Evolutionary conservation across 2,888 invertebrate genomes (phyloP).

Genomic region (Caenorhabditis auriculariae): DNA sequence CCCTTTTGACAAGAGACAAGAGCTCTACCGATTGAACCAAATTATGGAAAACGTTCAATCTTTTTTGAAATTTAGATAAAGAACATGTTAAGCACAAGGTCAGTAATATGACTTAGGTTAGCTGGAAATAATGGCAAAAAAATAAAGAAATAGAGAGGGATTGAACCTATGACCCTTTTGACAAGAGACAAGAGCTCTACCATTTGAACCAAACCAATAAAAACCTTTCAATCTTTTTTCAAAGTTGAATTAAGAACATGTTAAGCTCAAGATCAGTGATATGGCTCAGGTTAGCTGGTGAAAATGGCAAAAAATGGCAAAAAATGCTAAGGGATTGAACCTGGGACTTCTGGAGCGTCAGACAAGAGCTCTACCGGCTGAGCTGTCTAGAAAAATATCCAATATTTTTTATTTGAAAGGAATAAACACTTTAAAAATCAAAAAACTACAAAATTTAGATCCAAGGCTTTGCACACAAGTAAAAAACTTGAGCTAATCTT

Average conservation of each 20-base stretch:
- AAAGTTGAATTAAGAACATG: constrained; percentile 23
- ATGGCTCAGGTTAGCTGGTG: constrained; percentile 26
- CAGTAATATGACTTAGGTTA: constrained; percentile 1
- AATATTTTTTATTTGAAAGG: constrained; percentile 3
- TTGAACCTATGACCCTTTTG: too few relatives aligned
- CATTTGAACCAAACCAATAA: too few relatives aligned
- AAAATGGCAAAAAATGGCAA: neutral
- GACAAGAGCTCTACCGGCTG: too few relatives aligned
- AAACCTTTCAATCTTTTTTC: too few relatives aligned
- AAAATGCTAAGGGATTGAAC: neutral
- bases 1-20: neutral
- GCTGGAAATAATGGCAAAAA: neutral
- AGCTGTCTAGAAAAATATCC: constrained; percentile 3
- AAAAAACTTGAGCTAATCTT: constrained; percentile 40
- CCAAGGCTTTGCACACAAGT: constrained; percentile 47
- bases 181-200: too few relatives aligned
- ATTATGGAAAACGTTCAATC: constrained; percentile 5
- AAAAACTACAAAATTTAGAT: too few relatives aligned
- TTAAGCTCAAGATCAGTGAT: constrained; percentile 39
- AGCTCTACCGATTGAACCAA: too few relatives aligned
- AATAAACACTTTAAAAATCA: constrained; percentile 24
- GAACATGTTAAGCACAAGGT: constrained; percentile 1
- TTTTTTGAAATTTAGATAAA: constrained; percentile 2
- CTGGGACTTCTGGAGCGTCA: neutral
- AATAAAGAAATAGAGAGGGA: neutral